Base-by-base conservation (phyloP, 2,113 vertebrate genomes). In the Mormyrus iriodes region DNA sequence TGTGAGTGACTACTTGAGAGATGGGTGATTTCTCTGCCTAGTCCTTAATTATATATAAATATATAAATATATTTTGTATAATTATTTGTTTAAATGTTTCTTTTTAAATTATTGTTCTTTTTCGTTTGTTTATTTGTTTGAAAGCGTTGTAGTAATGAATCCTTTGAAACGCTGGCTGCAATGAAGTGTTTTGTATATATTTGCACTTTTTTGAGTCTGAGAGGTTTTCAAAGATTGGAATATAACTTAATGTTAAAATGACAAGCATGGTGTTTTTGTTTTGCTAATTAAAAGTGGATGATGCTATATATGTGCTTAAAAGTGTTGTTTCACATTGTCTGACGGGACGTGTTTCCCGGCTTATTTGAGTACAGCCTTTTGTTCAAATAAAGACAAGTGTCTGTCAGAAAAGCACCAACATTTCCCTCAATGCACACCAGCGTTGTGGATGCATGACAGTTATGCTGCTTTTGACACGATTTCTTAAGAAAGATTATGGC, bases 41-140 rank as follows among this genome's bases (percentile, higher is more conserved):
- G 91, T 92, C 91, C 92, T 93, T 93, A 92, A 92, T 93, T 93
- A 92, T 92, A 93, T 93, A 92, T 93, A 92, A 92, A 93, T 93
- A 93, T 93, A 93, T 93, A 93, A 92, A 93, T 93, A 93, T 93
- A 92, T 93, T 93, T 93, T 93, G 93, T 93, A 93, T 93, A 92
- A 93, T 92, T 93, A 92, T 93, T 93, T 91, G 92, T 93, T 93
- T 89, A 88, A 92, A 91, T 92, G 69, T 89, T 92, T 91, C 90
- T 58, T 91, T 91, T 91, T 91, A 92, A 91, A 91, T 93, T 93
- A 91, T 92, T 91, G 19, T 92, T 90, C 82, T 88, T 76, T 89
- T 87, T 88, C 58, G 65, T 65, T 87, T 39, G 65, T 65, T 87
- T 39, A 49, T 90, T 86, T 27, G 88, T 91, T 92, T 90, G 90